Percentiles rank a stretch among this genome's conserved stretches.
These are phyloP conservation scores for Cettia cetti DNA, from an alignment of 2,113 vertebrate genomes.

Conservation along the genomic window DNA sequence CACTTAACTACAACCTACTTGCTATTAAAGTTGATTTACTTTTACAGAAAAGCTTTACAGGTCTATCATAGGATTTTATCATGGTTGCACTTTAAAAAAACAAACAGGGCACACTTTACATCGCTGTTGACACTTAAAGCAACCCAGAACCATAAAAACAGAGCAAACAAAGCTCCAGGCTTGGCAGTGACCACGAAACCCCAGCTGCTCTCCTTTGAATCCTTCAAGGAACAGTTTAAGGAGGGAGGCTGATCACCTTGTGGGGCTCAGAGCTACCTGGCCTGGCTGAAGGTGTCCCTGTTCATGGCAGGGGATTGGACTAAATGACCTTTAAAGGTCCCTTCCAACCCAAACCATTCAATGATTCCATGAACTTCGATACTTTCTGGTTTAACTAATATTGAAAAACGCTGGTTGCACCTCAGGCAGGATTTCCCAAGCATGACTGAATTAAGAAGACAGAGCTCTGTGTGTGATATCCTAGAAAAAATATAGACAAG, in stretches of 20 bases:
- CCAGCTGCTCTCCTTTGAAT: background rate
- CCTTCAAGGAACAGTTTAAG: background rate
- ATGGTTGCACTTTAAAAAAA: background rate
- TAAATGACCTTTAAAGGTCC: background rate
- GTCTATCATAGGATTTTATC: background rate
- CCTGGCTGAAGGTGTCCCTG: background rate
- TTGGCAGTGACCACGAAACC: background rate
- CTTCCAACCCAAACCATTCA: background rate
- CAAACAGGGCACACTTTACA: background rate
- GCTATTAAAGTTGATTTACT: constrained; percentile 12
- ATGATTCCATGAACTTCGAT: background rate
- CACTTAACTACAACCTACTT: background rate
- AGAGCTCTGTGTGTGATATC: background rate
- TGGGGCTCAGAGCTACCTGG: background rate
- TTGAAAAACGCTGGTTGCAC: background rate
- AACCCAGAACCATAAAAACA: background rate
- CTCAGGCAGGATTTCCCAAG: background rate
- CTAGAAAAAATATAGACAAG: background rate
- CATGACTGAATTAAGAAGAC: background rate
- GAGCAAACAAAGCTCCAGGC: background rate
- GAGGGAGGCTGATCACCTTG: background rate
- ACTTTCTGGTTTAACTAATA: background rate
- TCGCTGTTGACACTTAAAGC: background rate
- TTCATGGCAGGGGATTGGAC: background rate
- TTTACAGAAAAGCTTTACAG: constrained; percentile 6